Conservation (phyloP, 64 coral and sea anemone species). For the Pocillopora verrucosa region DNA sequence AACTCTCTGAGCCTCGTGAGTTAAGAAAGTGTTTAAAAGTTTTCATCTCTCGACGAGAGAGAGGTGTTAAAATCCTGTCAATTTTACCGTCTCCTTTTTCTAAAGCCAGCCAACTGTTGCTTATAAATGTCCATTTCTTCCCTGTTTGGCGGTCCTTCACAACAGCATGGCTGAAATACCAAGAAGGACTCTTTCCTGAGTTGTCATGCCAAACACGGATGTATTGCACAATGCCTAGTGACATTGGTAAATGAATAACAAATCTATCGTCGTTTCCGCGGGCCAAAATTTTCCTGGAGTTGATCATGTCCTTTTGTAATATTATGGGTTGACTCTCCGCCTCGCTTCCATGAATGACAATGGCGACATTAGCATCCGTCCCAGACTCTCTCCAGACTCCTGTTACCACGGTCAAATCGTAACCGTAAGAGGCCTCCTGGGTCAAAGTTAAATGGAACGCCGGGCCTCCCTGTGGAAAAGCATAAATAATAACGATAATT, state of each 20-base stretch:
- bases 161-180: constrained; percentile 30
- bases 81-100: constrained; percentile 42
- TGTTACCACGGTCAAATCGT: constrained; percentile 36
- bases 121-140: constrained; percentile 20
- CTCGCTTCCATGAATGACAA: constrained; percentile 54
- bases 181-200: constrained; percentile 34
- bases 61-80: constrained; percentile 24
- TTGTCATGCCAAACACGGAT: constrained; percentile 65
- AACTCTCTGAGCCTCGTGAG: neutral
- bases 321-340: constrained; percentile 30
- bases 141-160: constrained; percentile 12
- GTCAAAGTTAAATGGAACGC: constrained; percentile 14
- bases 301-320: constrained; percentile 26
- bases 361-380: constrained; percentile 49
- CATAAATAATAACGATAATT: no score
- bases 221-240: constrained; percentile 34
- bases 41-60: neutral
- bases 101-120: constrained; percentile 45
- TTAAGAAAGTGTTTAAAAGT: constrained; percentile 22
- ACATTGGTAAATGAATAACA: constrained; percentile 14
- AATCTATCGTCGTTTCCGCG: constrained; percentile 53
- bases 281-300: constrained; percentile 27
- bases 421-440: no score
- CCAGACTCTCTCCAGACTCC: constrained; percentile 51
- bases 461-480: constrained; percentile 41